Conservation (phyloP, 2,797 vertebrate species). For the Callimico goeldii region DNA sequence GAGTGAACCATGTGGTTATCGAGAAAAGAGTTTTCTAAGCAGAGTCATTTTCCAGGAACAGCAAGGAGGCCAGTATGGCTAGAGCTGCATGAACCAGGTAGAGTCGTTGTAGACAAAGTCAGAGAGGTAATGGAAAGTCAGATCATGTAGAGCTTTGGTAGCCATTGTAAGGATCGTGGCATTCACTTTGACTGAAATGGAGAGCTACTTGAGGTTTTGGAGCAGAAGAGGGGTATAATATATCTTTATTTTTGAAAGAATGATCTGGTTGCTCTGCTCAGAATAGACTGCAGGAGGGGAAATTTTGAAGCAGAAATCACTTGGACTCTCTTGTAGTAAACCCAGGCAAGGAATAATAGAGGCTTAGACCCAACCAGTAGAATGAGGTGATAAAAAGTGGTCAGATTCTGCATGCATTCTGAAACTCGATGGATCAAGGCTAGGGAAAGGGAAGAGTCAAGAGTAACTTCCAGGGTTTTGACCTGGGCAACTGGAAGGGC, state of each 20-base stretch:
- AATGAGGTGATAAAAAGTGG: not conserved
- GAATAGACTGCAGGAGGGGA: not conserved
- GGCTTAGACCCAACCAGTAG: not conserved
- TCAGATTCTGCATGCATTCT: not conserved
- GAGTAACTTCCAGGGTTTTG: not conserved
- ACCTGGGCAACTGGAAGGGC: not conserved
- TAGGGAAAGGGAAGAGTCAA: not conserved
- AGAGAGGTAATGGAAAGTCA: not conserved
- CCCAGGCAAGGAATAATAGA: not conserved
- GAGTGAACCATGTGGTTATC: not conserved
- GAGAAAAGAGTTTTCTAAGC: not conserved
- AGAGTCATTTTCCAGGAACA: not conserved
- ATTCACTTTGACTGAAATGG: not conserved
- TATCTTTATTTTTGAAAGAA: not conserved
- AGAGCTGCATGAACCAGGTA: no score
- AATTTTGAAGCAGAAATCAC: not conserved
- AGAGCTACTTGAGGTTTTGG: not conserved
- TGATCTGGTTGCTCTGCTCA: not conserved
- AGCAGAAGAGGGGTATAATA: not conserved
- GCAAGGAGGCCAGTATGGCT: not conserved
- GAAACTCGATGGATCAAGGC: not conserved
- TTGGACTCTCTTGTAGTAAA: not conserved
- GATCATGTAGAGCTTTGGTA: not conserved
- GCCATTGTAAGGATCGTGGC: not conserved
- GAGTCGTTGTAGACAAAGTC: not conserved